A percentile compares a stretch with the other conserved stretches of the same genome.
Evolutionary conservation across 2,113 vertebrate genomes (phyloP).

Genomic region (Barbus barbus): DNA sequence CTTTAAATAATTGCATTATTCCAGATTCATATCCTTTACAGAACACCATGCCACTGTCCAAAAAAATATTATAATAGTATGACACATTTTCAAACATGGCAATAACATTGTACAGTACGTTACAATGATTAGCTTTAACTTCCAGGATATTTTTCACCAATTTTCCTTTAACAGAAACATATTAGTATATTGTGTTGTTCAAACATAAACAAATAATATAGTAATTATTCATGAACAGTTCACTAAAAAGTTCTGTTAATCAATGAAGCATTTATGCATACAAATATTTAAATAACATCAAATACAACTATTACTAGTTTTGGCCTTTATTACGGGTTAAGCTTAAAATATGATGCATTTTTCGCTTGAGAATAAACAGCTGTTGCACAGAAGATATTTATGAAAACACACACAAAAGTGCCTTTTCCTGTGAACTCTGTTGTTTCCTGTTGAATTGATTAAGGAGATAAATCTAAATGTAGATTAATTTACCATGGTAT

Average conservation of each 20-base stretch:
- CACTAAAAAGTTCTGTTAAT: too few relatives aligned
- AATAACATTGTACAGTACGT: not conserved
- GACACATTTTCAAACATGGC: not conserved
- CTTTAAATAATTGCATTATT: not conserved
- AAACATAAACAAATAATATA: too few relatives aligned
- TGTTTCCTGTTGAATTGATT: not conserved
- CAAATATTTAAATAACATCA: too few relatives aligned
- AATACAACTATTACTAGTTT: too few relatives aligned
- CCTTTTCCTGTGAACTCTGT: not conserved
- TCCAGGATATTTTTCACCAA: too few relatives aligned
- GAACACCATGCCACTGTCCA: not conserved
- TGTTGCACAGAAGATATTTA: not conserved
- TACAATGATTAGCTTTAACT: too few relatives aligned
- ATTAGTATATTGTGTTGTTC: too few relatives aligned
- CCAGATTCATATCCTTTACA: not conserved
- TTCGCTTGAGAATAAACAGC: not conserved
- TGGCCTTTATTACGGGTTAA: not conserved
- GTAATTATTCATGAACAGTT: too few relatives aligned
- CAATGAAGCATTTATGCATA: too few relatives aligned
- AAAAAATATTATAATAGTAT: not conserved
- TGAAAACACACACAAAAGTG: too few relatives aligned
- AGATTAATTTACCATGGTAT: not conserved
- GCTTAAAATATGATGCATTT: not conserved
- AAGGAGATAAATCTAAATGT: not conserved
- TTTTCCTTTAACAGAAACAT: too few relatives aligned